phyloP scores from a whole-genome alignment of 2,113 vertebrate genomes.

The Perca flavescens region DNA sequence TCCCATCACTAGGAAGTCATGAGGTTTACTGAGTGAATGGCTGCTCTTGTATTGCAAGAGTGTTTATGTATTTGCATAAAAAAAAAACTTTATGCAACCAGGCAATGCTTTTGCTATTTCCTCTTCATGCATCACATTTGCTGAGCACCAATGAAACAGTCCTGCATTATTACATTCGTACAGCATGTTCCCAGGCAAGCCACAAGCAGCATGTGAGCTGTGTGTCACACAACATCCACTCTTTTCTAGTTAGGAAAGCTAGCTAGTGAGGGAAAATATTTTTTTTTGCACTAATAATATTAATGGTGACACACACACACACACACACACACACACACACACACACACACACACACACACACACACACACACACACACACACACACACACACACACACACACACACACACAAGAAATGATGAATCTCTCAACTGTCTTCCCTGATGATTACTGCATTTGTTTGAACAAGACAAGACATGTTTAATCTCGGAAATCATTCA shows the following conservation, averaged over 20 bases:
- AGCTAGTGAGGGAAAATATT: constrained; percentile 4
- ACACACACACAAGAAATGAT: not conserved
- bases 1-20: constrained; percentile 34
- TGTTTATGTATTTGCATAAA: constrained; percentile 13
- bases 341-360: not conserved
- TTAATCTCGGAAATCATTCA: constrained; percentile 1
- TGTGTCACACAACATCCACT: constrained; percentile 9
- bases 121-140: constrained; percentile 45
- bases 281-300: constrained; percentile 29
- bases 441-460: constrained; percentile 6
- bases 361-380: not conserved
- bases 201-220: constrained; percentile 28
- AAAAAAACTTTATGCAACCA: constrained; percentile 23
- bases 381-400: not conserved
- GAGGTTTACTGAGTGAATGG: constrained; percentile 30
- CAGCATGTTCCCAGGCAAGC: constrained; percentile 14
- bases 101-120: constrained; percentile 22
- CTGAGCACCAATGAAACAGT: constrained; percentile 24
- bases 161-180: constrained; percentile 36
- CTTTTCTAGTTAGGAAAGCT: constrained; percentile 1
- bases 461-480: not conserved
- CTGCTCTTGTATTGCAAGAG: constrained; percentile 4
- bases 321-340: not conserved
- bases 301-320: not conserved
- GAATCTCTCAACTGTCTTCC: not conserved